Conservation (phyloP, 2,888 invertebrate species). For the Tethea ocularis region DNA sequence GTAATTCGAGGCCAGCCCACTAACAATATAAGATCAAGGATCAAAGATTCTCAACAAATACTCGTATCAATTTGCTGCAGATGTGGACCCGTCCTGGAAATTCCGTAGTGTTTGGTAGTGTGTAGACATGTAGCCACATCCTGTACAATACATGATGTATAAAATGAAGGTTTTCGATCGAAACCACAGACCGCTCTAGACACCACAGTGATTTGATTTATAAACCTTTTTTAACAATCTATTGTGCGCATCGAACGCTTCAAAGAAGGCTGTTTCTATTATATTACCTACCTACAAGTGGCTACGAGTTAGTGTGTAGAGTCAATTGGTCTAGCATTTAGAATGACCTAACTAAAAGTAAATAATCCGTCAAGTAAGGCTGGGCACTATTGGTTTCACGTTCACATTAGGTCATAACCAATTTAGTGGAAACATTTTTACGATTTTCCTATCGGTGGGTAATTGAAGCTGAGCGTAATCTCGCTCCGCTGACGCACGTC, state of each 20-base stretch:
- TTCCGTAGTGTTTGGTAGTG: not conserved
- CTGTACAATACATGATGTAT: not conserved
- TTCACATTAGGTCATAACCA: conserved; percentile 49
- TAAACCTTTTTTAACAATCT: conserved; percentile 1
- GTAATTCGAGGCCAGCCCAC: not conserved
- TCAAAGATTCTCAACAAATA: too few species aligned
- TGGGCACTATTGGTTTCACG: conserved; percentile 39
- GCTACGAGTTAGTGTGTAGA: not conserved
- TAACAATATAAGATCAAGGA: not conserved
- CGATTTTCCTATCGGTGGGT: conserved; percentile 58
- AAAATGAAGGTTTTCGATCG: not conserved
- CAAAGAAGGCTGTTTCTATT: not conserved
- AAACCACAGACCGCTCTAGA: not conserved
- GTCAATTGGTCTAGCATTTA: conserved; percentile 3
- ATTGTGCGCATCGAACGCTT: not conserved
- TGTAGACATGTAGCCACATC: too few species aligned
- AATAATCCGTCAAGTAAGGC: conserved; percentile 21
- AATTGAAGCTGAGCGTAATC: conserved; percentile 57
- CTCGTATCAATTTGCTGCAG: not conserved
- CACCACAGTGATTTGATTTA: conserved; percentile 1
- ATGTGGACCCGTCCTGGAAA: not conserved
- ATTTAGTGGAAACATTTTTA: conserved; percentile 60
- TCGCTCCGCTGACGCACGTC: conserved; percentile 59
- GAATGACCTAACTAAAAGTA: conserved; percentile 19
- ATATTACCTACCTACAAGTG: too few species aligned